phyloP scores from a whole-genome alignment of 2,888 invertebrate genomes.

The Antheraea yamamai region DNA sequence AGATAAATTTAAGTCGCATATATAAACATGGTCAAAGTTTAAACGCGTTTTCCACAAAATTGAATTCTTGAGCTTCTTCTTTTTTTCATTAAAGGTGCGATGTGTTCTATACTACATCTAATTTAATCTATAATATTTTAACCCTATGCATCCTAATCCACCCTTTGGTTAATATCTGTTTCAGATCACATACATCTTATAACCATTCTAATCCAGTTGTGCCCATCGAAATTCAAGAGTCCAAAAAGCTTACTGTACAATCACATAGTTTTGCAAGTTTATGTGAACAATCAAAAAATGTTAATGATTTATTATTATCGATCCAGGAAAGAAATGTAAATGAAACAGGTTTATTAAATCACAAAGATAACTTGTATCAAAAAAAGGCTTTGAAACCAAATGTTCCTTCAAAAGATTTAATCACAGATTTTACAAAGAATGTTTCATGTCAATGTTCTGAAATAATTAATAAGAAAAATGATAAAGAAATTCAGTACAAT shows the following conservation, averaged over 20 bases:
- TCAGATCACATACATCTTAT: conserved; percentile 26
- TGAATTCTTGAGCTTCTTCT: no score
- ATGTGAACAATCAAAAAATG: conserved; percentile 29
- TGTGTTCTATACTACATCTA: neutral
- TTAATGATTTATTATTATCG: conserved; percentile 27
- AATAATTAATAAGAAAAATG: conserved; percentile 22
- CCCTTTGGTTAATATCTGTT: conserved; percentile 23
- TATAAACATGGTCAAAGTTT: no score
- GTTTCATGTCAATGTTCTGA: conserved; percentile 38
- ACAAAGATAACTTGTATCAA: neutral
- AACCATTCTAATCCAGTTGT: conserved; percentile 30
- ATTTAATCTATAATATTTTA: neutral
- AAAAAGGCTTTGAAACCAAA: neutral
- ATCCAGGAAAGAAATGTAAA: conserved; percentile 15
- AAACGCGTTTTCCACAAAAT: no score
- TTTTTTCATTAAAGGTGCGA: no score
- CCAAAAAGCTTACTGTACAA: conserved; percentile 31
- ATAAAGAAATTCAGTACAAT: conserved; percentile 30
- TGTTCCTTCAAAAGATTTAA: neutral
- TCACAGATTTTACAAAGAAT: conserved; percentile 22
- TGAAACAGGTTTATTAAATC: neutral
- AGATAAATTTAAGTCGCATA: no score
- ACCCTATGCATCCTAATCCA: no score
- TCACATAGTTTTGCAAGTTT: conserved; percentile 42
- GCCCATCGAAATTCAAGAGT: conserved; percentile 28